Evolutionary conservation across 2,113 vertebrate species (phyloP).

Genomic region (Tyrannus savana): DNA sequence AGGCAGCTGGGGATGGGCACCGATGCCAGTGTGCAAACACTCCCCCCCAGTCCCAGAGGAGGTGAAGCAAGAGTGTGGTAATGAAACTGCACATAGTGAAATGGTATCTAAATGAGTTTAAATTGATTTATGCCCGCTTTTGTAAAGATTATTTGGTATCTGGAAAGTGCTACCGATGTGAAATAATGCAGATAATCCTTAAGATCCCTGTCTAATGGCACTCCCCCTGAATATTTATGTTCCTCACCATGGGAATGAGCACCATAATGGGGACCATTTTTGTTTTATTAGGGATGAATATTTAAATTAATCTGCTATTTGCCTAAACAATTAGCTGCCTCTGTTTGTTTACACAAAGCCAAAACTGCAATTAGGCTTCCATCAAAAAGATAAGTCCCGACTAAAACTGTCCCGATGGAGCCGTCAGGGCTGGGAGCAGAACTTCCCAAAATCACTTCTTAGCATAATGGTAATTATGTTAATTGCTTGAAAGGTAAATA

Average conservation of each 20-base stretch:
- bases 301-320: slow-evolving; percentile 90
- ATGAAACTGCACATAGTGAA: slow-evolving; percentile 80
- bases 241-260: slow-evolving; percentile 76
- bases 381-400: slow-evolving; percentile 82
- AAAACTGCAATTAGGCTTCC: slow-evolving; percentile 85
- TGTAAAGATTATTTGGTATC: slow-evolving; percentile 79
- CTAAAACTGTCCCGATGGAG: slow-evolving; percentile 80
- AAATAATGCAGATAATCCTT: slow-evolving; percentile 79
- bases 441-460: slow-evolving; percentile 82
- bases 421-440: slow-evolving; percentile 74
- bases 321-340: slow-evolving; percentile 85
- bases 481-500: slow-evolving; percentile 86
- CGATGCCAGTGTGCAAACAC: slow-evolving; percentile 69
- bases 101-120: slow-evolving; percentile 84
- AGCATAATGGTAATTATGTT: slow-evolving; percentile 81
- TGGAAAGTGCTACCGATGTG: slow-evolving; percentile 79
- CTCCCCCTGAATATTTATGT: slow-evolving; percentile 82
- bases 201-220: slow-evolving; percentile 81
- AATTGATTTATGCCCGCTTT: slow-evolving; percentile 82
- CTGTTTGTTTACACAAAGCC: slow-evolving; percentile 81
- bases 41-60: slow-evolving; percentile 69
- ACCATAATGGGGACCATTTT: slow-evolving; percentile 83
- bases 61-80: slow-evolving; percentile 76
- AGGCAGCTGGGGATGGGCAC: slow-evolving; percentile 73
- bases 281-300: slow-evolving; percentile 86